Evolutionary conservation across 2,797 vertebrate genomes (phyloP), one percentile per base, ranked within the genome.

Genomic region (Melanotaenia trifasciata): DNA sequence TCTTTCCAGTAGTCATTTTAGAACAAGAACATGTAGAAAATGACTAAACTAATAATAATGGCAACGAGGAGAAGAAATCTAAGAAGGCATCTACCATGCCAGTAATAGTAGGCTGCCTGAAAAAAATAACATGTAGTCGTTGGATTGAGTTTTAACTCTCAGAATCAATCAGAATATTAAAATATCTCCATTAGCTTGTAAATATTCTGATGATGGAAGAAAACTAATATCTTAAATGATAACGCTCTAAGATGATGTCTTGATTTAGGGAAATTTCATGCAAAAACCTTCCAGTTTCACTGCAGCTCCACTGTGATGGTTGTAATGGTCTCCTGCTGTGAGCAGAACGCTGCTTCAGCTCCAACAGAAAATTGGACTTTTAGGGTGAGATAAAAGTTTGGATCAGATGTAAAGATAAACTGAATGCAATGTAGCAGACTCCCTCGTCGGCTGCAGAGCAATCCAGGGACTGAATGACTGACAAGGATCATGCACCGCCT

Each of bases 401-500:
- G 69, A 67, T 79, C 63, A 58, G 69, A 81, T 58, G 59, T 35
- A n/a, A 59, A 73, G 78, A 83, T 74, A 70, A 87, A 72, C 7
- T 10, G 50, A 76, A 65, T 24, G 47, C n/a, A 64, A 73, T 58
- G 40, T 2, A 28, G 66, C 5, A 5, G 60, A 67, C 64, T 85
- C 73, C 74, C 70, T 5, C 58, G 72, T 72, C 3, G 20, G 33
- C 56, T 0, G 54, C 20, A 3, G 62, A 53, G 67, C 72, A 68
- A 79, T 69, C 76, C 76, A 58, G 83, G 84, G 80, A 80, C 26
- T 2, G 60, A 56, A 35, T 81, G 87, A 82, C 78, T 74, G 76
- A 77, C 43, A 56, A 43, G 67, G 65, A 35, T 74, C 78, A 63
- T 63, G 64, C 47, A 3, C 71, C 64, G 1, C 33, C 62, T 58